phyloP scores from a whole-genome alignment of 2,113 vertebrate species.

The Oreochromis aureus region DNA sequence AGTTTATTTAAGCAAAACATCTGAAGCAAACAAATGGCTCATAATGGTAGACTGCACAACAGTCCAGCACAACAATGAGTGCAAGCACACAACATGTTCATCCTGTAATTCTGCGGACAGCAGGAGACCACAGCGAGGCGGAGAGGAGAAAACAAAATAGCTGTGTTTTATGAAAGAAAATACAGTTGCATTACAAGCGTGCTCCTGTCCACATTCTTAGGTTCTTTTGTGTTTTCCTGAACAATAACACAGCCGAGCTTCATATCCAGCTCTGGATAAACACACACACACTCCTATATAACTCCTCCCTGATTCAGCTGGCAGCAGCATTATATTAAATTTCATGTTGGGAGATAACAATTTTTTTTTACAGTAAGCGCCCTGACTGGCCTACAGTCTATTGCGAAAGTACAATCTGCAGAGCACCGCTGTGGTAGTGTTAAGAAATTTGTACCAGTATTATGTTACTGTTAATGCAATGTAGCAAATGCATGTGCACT shows the following conservation, averaged over 20 bases:
- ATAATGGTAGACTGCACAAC: not conserved
- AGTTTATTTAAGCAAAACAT: not conserved
- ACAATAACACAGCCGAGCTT: not conserved
- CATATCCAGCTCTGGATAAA: not conserved
- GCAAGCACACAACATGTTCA: not conserved
- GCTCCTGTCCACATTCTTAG: not conserved
- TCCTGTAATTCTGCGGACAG: not conserved
- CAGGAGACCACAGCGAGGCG: not conserved
- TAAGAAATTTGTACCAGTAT: not conserved
- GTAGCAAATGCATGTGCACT: not conserved
- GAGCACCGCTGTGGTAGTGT: not conserved
- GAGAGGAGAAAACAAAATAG: not conserved
- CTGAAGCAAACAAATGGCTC: not conserved
- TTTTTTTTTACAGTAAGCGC: not conserved
- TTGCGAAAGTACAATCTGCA: not conserved
- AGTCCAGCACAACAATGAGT: not conserved
- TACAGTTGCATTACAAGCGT: not conserved
- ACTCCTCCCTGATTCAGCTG: not conserved
- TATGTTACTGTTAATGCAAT: not conserved
- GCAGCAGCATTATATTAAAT: not conserved
- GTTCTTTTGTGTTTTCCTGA: not conserved
- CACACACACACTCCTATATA: not conserved
- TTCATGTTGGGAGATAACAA: not conserved
- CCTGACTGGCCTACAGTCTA: not conserved
- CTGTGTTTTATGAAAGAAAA: not conserved